Evolutionary conservation across 2,888 invertebrate genomes (phyloP).

Genomic region (Oscheius onirici): DNA sequence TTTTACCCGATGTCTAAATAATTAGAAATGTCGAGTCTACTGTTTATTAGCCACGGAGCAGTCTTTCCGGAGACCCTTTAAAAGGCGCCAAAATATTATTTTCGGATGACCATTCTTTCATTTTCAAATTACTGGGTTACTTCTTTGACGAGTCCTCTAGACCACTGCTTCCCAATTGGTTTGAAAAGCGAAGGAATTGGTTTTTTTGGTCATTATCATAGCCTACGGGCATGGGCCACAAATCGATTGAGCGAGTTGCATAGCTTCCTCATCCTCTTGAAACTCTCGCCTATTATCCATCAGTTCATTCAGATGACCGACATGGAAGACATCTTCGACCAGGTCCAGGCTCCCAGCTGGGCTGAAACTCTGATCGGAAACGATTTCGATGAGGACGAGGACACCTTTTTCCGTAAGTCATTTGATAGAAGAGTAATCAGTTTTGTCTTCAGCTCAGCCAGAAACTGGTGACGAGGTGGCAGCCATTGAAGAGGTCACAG

Average conservation of each 20-base stretch:
- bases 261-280: neutral
- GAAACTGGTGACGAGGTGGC: neutral
- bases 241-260: neutral
- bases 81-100: too few relatives aligned
- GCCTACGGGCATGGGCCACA: neutral
- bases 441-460: neutral
- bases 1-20: too few relatives aligned
- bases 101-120: too few relatives aligned
- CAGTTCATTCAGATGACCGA: slow-evolving; percentile 9
- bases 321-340: slow-evolving; percentile 14
- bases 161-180: neutral
- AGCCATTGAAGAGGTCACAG: neutral
- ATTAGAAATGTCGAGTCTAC: too few relatives aligned
- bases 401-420: slow-evolving; percentile 16
- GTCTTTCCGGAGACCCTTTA: too few relatives aligned
- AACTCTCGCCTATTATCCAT: neutral
- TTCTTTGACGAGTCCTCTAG: too few relatives aligned
- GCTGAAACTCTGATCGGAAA: neutral
- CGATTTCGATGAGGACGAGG: slow-evolving; percentile 6
- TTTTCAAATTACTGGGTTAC: too few relatives aligned
- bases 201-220: neutral
- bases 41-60: too few relatives aligned
- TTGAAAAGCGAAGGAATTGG: neutral
- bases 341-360: slow-evolving; percentile 19
- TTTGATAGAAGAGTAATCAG: neutral